phyloP scores from a whole-genome alignment of 1,140 invertebrate genomes.

The Drosophila fuyamai region DNA sequence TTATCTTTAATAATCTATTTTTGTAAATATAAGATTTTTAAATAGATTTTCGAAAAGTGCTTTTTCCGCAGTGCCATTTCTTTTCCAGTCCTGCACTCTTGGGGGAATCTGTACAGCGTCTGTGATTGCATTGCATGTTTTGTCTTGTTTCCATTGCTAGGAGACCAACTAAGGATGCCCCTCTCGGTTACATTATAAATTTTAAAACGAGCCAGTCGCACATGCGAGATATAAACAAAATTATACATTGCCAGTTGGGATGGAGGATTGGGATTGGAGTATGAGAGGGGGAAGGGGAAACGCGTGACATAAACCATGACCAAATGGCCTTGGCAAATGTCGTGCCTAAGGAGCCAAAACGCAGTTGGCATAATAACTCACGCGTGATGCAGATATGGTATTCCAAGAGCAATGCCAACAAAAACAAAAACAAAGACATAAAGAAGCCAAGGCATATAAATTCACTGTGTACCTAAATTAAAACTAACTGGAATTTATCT shows the following conservation, averaged over 20 bases:
- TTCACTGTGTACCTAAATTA: slow-evolving; percentile 34
- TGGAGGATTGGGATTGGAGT: slow-evolving; percentile 4
- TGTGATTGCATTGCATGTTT: slow-evolving; percentile 81
- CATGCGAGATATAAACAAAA: slow-evolving; percentile 67
- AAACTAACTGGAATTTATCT: slow-evolving; percentile 14
- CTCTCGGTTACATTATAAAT: slow-evolving; percentile 75
- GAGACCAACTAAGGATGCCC: slow-evolving; percentile 42
- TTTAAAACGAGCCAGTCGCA: slow-evolving; percentile 70
- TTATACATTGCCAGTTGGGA: slow-evolving; percentile 50
- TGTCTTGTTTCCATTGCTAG: slow-evolving; percentile 45
- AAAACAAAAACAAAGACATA: slow-evolving; percentile 33
- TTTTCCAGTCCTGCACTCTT: slow-evolving; percentile 41
- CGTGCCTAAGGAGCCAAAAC: slow-evolving; percentile 78
- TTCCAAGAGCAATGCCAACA: slow-evolving; percentile 7
- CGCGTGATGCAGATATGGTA: slow-evolving; percentile 70
- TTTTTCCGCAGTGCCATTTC: slow-evolving; percentile 17
- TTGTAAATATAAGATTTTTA: no score
- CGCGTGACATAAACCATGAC: slow-evolving; percentile 58
- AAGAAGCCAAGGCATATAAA: slow-evolving; percentile 29
- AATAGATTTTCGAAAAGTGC: no score
- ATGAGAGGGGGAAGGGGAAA: neutral
- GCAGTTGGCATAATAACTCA: slow-evolving; percentile 78
- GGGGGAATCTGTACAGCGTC: slow-evolving; percentile 71
- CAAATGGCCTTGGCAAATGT: slow-evolving; percentile 80
- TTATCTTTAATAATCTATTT: no score